A percentile compares a stretch with the other conserved stretches of the same genome.
phyloP scores from a whole-genome alignment of 2,113 vertebrate genomes.

The Pedetes capensis region DNA sequence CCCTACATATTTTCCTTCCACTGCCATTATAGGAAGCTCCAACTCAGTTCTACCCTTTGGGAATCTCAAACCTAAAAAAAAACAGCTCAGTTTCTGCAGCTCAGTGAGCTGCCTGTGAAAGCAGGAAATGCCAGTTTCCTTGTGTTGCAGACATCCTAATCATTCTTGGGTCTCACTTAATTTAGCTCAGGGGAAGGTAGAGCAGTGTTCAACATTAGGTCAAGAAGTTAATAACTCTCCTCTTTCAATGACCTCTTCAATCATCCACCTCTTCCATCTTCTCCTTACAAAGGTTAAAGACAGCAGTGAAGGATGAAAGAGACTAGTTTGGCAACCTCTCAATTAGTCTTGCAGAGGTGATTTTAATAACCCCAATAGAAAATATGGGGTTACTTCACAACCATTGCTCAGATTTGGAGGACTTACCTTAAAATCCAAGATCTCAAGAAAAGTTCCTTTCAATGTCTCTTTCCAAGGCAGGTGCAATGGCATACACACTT shows the following conservation, averaged over 20 bases:
- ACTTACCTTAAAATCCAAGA: not conserved
- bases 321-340: not conserved
- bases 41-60: not conserved
- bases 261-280: not conserved
- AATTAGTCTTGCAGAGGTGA: not conserved
- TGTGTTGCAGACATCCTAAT: not conserved
- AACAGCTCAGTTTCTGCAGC: rapidly evolving
- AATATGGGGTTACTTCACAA: not conserved
- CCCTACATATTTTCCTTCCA: not conserved
- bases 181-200: not conserved
- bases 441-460: not conserved
- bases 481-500: no score
- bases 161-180: not conserved
- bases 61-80: not conserved
- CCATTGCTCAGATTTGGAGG: not conserved
- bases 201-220: not conserved
- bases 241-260: not conserved
- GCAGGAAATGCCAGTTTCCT: not conserved
- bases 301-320: not conserved
- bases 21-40: not conserved
- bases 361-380: not conserved
- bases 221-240: not conserved
- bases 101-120: not conserved
- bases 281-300: not conserved
- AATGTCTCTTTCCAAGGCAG: not conserved